Conservation (phyloP, 2,113 vertebrate species). For the Lontra canadensis region DNA sequence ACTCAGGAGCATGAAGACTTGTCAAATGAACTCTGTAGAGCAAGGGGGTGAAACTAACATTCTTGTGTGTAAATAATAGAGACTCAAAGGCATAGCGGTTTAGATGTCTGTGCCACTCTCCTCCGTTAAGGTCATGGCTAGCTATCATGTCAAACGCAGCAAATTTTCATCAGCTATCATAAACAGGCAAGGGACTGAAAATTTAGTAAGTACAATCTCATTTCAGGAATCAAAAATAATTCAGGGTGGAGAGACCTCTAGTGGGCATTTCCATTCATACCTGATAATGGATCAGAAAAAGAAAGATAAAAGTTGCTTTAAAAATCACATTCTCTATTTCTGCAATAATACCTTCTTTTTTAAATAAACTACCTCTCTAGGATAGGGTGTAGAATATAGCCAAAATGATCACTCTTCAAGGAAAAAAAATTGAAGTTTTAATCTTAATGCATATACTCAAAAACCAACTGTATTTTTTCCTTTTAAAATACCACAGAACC, state of each 20-base stretch:
- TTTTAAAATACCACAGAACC: neutral
- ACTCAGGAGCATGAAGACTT: neutral
- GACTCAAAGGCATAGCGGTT: rapidly evolving
- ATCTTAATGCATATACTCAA: neutral
- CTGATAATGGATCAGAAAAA: neutral
- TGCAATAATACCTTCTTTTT: neutral
- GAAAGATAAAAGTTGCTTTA: neutral
- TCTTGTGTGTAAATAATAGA: neutral
- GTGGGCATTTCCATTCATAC: neutral
- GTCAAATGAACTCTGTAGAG: neutral
- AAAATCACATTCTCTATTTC: neutral
- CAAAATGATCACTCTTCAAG: neutral
- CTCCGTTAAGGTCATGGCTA: neutral
- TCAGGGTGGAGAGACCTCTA: conserved; percentile 66
- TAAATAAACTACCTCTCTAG: neutral
- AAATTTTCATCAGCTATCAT: neutral
- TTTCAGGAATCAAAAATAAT: conserved; percentile 17
- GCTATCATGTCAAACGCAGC: neutral
- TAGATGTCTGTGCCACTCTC: neutral
- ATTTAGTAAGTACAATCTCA: neutral
- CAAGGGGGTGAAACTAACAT: neutral
- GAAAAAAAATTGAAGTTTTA: neutral
- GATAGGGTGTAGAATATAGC: no score
- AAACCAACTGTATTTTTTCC: neutral
- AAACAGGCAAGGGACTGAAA: neutral